Conservation (phyloP, 2,797 vertebrate genomes). For the Botia kubotai region DNA sequence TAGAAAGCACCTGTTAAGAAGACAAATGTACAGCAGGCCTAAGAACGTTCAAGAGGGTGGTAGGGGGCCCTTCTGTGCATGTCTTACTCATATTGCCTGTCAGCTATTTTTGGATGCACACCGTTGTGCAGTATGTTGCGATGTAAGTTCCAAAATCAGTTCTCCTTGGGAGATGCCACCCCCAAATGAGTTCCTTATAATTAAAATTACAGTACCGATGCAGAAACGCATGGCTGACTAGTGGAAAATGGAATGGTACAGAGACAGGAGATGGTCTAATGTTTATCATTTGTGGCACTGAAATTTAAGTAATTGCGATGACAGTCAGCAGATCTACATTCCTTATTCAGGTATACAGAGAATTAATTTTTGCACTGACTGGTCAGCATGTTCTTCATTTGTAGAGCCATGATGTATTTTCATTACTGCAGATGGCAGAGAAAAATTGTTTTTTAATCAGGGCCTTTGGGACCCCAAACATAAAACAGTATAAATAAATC, state of each 20-base stretch:
- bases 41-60: not conserved
- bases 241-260: not conserved
- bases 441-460: not conserved
- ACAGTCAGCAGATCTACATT: conserved; percentile 32
- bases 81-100: not conserved
- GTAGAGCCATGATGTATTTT: not conserved
- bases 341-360: conserved; percentile 8
- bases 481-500: not conserved
- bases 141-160: conserved; percentile 7
- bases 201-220: conserved; percentile 33
- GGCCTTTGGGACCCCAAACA: not conserved
- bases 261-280: conserved; percentile 49
- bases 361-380: conserved; percentile 5
- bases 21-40: not conserved
- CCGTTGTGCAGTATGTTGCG: conserved; percentile 9
- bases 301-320: conserved; percentile 50
- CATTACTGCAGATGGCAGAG: not conserved
- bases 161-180: not conserved
- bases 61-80: conserved; percentile 13
- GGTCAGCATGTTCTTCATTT: conserved; percentile 1
- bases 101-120: not conserved
- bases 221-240: conserved; percentile 31
- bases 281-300: conserved; percentile 41
- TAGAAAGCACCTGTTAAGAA: not conserved
- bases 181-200: conserved; percentile 24